Percentiles rank a stretch among this genome's conserved stretches.
These are phyloP conservation scores for Nerophis ophidion DNA, from an alignment of 2,113 vertebrate genomes.

Conservation along the genomic window DNA sequence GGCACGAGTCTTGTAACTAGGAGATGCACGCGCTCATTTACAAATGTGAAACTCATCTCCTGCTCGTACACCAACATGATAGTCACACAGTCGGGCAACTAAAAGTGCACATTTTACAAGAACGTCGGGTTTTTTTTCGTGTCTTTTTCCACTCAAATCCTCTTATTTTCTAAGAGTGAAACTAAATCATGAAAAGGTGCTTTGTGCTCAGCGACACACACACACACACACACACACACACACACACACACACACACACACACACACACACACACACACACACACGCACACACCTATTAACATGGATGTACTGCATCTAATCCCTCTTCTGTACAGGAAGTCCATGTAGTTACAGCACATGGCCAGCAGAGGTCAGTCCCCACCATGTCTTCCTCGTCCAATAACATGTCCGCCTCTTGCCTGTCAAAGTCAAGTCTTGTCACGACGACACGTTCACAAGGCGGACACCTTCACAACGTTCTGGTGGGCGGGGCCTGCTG, in stretches of 20 bases:
- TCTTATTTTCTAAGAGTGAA: slow-evolving; percentile 33
- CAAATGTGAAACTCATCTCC: slow-evolving; percentile 43
- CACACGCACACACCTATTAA: slow-evolving; percentile 37
- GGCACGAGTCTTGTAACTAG: slow-evolving; percentile 33
- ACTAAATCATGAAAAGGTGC: slow-evolving; percentile 63
- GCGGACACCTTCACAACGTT: slow-evolving; percentile 95
- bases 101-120: slow-evolving; percentile 18
- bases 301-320: slow-evolving; percentile 49
- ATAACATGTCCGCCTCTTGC: slow-evolving; percentile 38
- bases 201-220: slow-evolving; percentile 65
- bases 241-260: slow-evolving; percentile 24
- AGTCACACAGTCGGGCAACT: no score
- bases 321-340: slow-evolving; percentile 47
- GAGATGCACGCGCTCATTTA: slow-evolving; percentile 32
- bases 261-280: slow-evolving; percentile 26
- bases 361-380: slow-evolving; percentile 65
- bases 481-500: slow-evolving; percentile 67
- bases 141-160: slow-evolving; percentile 8
- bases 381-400: slow-evolving; percentile 31
- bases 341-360: slow-evolving; percentile 61
- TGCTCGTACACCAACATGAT: not conserved
- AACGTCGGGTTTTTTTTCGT: not conserved
- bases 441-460: slow-evolving; percentile 72
- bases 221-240: slow-evolving; percentile 37
- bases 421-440: slow-evolving; percentile 38